Evolutionary conservation across 1,140 invertebrate genomes (phyloP), one percentile per base, ranked within the genome.

Genomic region (Trachymyrmex septentrionalis): DNA sequence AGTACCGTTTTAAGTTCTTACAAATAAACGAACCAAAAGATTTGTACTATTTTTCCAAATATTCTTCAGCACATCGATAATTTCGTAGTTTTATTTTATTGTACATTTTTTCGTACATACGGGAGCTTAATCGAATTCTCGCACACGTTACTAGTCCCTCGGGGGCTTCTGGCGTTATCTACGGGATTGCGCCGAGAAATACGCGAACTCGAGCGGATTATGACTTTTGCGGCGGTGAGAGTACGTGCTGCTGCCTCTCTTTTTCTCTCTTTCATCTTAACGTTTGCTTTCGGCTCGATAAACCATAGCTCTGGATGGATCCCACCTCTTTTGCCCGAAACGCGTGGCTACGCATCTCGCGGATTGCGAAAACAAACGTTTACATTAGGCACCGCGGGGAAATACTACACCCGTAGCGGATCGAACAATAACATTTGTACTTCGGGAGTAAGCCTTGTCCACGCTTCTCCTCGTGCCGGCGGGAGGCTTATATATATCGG

Each of bases 321-420:
- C 80, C 69, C 38, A 75, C 55, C 48, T 84, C 57, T 82, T 88
- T 85, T 86, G 64, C 71, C 82, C 75, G 81, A 72, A 86, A 89
- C 86, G 81, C 44, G 86, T 72, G 72, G n/a, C 61, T 64, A 48
- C 82, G 73, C 82, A 61, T n/a, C 61, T 73, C 72, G 82, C 48
- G 73, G 69, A 84, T 73, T 77, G 73, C 72, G 73, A 64, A 85
- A 85, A 80, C 85, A 86, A 88, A 76, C 80, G 88, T 86, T 85
- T 90, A 77, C 84, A 86, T n/a, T 72, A 63, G 80, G 78, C 63
- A 71, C 24, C 53, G 66, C 76, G 50, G 53, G 80, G 80, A 71
- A 82, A 73, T 73, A 73, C 67, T 48, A 61, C 63, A 67, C 38
- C 30, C 7, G 69, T 44, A 44, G 61, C 71, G 59, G 78, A 61